Evolutionary conservation across 2,113 vertebrate genomes (phyloP), one percentile per base, ranked within the genome.

Genomic region (Todiramphus saurophagus): DNA sequence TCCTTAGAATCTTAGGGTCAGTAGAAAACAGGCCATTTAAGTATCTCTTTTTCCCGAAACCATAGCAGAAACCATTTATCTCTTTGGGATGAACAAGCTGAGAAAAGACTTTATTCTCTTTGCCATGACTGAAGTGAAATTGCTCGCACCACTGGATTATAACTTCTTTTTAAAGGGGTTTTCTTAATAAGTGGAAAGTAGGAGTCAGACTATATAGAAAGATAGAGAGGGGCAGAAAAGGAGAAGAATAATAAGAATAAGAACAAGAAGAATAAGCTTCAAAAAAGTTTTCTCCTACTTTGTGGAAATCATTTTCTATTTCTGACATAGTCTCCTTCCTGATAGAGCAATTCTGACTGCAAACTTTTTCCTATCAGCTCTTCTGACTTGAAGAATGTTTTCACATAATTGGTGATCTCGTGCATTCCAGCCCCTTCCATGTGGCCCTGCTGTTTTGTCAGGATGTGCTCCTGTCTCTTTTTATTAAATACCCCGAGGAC

Each of bases 81-180:
- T 44, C 51, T 92, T 63, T 66, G 48, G 70, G 48, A 95, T 82
- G 95, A 95, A 87, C 66, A 94, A 85, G 24, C 69, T 78, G 35
- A 94, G 66, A 83, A 56, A 62, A 80, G 55, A 88, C 16, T 62
- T 48, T 87, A 11, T 75, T 92, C 55, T 69, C 46, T 69, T 60
- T 89, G 23, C 67, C 51, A 50, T n/a, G 51, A 70, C 37, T 94
- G 72, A 85, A 91, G 76, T 9, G 5, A 83, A 92, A 92, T 77
- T 74, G 43, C 35, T 89, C 87, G 68, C 6, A 27, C 16, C 43
- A 51, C 25, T 79, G 41, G 41, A 70, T 87, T 77, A 64, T 44
- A 82, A 86, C 21, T 73, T 85, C 39, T 86, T 90, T 94, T 94
- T 82, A 67, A 69, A 89, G 27, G 3, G 13, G 6, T 68, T 70